Base-by-base conservation (phyloP, 2,888 invertebrate genomes). In the Spilosoma lubricipeda region DNA sequence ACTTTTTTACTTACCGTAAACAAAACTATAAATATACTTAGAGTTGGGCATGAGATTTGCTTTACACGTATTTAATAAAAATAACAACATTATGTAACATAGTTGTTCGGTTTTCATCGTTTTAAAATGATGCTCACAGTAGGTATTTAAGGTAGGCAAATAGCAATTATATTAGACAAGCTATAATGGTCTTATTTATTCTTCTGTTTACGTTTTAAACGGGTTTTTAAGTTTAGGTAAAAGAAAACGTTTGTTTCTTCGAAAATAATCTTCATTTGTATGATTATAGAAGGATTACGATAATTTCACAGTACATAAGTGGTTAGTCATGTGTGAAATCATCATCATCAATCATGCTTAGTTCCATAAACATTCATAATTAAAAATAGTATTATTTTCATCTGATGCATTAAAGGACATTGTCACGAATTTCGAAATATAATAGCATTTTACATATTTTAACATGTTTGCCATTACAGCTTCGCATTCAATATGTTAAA, bases 1-100 rank as follows among this genome's bases (percentile, higher is more conserved):
- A 27, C 8, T 63, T 30, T 30, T 63, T 8, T 8, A 18, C 56
- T 56, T 70, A 70, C 56, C 69, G 20, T 70, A 70, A 39, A 42
- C n/a, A 70, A 9, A 70, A 70, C 36, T 70, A 56, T 39, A 27
- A 27, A 70, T 39, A 59, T 70, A 70, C n/a, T 36, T 3, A 56
- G 56, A 18, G 7, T 70, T 70, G 3, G 56, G 2, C 3, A 27
- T 20, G 5, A 20, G 1, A 48, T 48, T 1, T 11, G 56, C 69
- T 39, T 27, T 3, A 59, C 69, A 59, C n/a, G 36, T 15, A 39
- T 56, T 39, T 59, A 39, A 27, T 0, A 39, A 39, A 1, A 70
- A 56, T 27, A 56, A 39, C 69, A 27, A 18, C 39, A 59, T 9
- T 5, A n/a, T n/a, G 27, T 18, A 70, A 56, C n/a, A 18, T 27